Conservation (phyloP, 2,113 vertebrate species). For the Aptenodytes forsteri region DNA sequence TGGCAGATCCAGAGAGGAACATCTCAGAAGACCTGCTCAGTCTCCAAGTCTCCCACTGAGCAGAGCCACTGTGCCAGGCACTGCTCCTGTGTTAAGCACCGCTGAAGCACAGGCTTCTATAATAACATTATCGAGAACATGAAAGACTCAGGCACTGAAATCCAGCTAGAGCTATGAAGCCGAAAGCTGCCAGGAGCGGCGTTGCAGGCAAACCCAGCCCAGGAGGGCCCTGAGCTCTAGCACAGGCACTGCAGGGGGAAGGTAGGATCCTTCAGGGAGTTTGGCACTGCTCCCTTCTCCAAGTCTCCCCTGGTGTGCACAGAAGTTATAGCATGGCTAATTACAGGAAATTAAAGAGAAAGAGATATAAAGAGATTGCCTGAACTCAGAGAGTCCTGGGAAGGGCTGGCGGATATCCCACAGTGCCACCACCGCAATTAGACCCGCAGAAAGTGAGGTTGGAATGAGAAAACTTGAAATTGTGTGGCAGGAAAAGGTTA, state of each 20-base stretch:
- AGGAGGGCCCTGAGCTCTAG: neutral
- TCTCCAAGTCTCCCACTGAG: neutral
- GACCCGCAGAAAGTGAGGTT: neutral
- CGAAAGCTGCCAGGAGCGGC: neutral
- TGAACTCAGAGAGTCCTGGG: neutral
- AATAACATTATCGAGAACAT: neutral
- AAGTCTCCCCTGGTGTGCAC: neutral
- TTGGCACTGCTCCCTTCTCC: neutral
- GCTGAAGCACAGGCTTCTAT: neutral
- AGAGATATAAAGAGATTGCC: neutral
- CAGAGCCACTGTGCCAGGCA: neutral
- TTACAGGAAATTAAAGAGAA: conserved; percentile 24
- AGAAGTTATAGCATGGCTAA: neutral
- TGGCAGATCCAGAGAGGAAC: neutral
- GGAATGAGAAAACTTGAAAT: neutral
- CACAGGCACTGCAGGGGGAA: fast-evolving
- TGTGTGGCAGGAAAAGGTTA: neutral
- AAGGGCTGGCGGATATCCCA: neutral
- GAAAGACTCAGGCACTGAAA: neutral
- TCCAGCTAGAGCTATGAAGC: neutral
- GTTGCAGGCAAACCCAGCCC: neutral
- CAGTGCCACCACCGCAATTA: neutral
- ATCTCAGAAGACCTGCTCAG: neutral
- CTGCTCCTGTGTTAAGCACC: neutral
- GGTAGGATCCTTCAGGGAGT: neutral